A percentile compares a stretch with the other conserved stretches of the same genome.
Evolutionary conservation across 30 jellyfish, hydroid and myxozoan genomes (phyloP).

Genomic region (Aurelia aurita complex sp. Pacific): DNA sequence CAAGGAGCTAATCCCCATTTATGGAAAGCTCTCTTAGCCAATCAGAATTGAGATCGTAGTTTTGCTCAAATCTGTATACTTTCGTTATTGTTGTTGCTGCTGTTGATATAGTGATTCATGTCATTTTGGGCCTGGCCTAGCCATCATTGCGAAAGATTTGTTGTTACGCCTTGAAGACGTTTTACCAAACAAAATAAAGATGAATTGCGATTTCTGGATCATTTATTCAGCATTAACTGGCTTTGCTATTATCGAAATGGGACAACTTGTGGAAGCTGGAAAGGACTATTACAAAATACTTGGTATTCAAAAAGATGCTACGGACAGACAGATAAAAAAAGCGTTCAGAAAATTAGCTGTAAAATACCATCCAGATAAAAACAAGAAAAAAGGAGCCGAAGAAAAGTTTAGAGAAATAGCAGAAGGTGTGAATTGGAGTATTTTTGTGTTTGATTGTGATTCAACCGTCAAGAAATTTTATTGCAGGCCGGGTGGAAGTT

Average conservation of each 20-base stretch:
- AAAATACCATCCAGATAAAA: constrained; percentile 96
- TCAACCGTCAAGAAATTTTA: too few relatives aligned
- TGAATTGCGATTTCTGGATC: constrained; percentile 66
- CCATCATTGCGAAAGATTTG: not conserved
- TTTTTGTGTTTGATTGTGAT: too few relatives aligned
- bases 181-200: not conserved
- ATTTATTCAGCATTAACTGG: constrained; percentile 49
- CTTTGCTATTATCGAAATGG: constrained; percentile 35
- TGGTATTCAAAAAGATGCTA: constrained; percentile 84
- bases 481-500: too few relatives aligned
- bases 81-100: constrained; percentile 36
- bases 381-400: constrained; percentile 85
- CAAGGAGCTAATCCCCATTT: too few relatives aligned
- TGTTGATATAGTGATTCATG: not conserved
- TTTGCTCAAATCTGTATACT: not conserved
- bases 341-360: constrained; percentile 95
- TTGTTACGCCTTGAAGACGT: not conserved
- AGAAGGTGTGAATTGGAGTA: constrained; percentile 69
- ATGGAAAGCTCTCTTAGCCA: not conserved
- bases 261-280: constrained; percentile 60
- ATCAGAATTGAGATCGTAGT: constrained; percentile 53
- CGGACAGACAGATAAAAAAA: constrained; percentile 87
- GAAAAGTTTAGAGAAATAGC: constrained; percentile 89
- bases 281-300: constrained; percentile 91
- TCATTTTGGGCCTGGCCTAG: constrained; percentile 7